Conservation (phyloP, 2,888 invertebrate genomes). For the Cacoxenus indagator region DNA sequence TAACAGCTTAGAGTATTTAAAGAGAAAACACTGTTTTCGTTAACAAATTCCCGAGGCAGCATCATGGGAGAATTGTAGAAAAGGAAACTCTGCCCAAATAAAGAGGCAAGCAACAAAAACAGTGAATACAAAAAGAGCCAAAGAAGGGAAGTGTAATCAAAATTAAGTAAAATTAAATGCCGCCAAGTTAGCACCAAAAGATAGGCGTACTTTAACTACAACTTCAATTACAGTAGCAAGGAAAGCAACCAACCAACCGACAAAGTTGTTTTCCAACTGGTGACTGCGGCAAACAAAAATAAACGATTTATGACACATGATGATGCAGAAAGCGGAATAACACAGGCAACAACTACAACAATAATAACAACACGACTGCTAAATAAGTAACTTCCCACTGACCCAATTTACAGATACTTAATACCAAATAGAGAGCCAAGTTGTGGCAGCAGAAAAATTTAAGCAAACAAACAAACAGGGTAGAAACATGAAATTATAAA, state of each 20-base stretch:
- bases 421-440: conserved; percentile 47
- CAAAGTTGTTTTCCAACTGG: conserved; percentile 47
- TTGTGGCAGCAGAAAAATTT: conserved; percentile 57
- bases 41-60: background rate
- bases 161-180: background rate
- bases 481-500: conserved; percentile 20
- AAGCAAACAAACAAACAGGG: conserved; percentile 62
- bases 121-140: background rate
- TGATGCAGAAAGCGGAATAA: conserved; percentile 33
- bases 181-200: background rate
- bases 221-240: conserved; percentile 3
- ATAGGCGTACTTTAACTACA: no score
- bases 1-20: background rate
- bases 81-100: background rate
- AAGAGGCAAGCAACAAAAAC: background rate
- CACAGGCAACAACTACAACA: conserved; percentile 26
- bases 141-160: background rate
- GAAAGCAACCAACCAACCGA: conserved; percentile 27
- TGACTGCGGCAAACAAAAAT: conserved; percentile 33
- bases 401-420: conserved; percentile 66
- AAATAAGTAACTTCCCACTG: conserved; percentile 68
- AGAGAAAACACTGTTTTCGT: background rate
- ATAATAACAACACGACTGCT: conserved; percentile 33
- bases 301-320: conserved; percentile 61
- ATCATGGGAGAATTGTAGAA: background rate